Conservation (phyloP, 2,888 invertebrate genomes). For the Scaeva pyrastri region DNA sequence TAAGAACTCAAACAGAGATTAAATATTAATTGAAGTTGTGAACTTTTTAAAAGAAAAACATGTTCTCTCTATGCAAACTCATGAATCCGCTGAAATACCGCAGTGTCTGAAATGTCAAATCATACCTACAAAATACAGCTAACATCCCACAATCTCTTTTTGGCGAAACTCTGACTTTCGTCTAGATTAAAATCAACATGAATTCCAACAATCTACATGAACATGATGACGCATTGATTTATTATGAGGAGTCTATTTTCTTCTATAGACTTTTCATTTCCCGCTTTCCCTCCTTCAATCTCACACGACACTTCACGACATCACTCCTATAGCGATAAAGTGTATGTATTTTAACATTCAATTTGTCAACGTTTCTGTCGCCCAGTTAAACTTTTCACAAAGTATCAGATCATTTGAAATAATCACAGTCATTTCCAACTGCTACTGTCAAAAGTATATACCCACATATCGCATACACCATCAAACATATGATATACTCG, state of each 20-base stretch:
- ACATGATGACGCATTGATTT: neutral
- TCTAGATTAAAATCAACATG: neutral
- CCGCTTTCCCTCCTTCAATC: too few species aligned
- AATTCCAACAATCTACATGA: neutral
- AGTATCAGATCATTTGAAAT: constrained; percentile 58
- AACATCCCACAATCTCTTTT: too few species aligned
- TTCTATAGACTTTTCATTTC: neutral
- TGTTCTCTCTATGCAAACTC: too few species aligned
- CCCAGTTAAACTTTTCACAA: constrained; percentile 18
- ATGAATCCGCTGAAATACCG: too few species aligned
- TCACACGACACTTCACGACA: neutral
- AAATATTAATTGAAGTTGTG: too few species aligned
- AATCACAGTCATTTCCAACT: constrained; percentile 61
- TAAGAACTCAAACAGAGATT: too few species aligned
- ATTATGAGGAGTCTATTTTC: neutral
- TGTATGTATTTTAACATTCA: constrained; percentile 33
- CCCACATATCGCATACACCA: constrained; percentile 15
- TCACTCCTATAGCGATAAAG: constrained; percentile 10
- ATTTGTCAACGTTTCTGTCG: constrained; percentile 19
- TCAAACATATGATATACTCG: constrained; percentile 65
- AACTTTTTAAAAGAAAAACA: too few species aligned
- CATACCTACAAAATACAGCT: too few species aligned
- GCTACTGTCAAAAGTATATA: constrained; percentile 3
- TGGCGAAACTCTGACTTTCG: neutral
- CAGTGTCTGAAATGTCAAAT: too few species aligned